phyloP scores from a whole-genome alignment of 1,140 invertebrate genomes.

The Trinorchestia longiramus region DNA sequence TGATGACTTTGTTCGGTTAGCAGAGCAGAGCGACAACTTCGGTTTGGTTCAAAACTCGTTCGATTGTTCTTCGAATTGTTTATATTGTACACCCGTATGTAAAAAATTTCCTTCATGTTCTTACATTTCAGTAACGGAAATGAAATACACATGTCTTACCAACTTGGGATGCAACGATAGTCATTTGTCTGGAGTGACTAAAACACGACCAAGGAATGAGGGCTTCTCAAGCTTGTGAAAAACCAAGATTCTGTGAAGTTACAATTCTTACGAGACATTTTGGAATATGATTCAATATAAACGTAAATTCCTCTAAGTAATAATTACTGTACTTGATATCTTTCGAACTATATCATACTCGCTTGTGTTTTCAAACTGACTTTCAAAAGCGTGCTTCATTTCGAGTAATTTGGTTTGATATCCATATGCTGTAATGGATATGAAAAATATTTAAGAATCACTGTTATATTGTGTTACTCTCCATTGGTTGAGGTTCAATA shows the following conservation, averaged over 20 bases:
- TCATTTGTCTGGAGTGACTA: background rate
- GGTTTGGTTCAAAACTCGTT: background rate
- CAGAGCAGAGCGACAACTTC: constrained; percentile 4
- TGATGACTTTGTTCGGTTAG: background rate
- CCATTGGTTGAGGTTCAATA: background rate
- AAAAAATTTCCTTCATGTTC: background rate
- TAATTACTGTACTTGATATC: background rate
- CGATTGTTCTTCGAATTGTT: background rate
- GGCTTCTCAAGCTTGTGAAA: background rate
- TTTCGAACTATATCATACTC: background rate
- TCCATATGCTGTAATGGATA: background rate
- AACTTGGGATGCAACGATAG: background rate
- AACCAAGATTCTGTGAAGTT: background rate
- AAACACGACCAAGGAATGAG: background rate
- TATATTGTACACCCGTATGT: background rate
- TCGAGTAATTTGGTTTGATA: background rate
- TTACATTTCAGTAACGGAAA: background rate
- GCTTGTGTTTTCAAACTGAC: background rate
- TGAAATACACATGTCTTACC: background rate
- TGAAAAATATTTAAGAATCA: background rate
- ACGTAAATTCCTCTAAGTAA: background rate
- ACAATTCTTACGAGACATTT: background rate
- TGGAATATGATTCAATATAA: background rate
- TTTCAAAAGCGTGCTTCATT: background rate
- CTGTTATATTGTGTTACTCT: no score